Percentiles rank a stretch among this genome's conserved stretches.
Evolutionary conservation across 2,113 vertebrate species (phyloP).

Genomic region (Okapia johnstoni): DNA sequence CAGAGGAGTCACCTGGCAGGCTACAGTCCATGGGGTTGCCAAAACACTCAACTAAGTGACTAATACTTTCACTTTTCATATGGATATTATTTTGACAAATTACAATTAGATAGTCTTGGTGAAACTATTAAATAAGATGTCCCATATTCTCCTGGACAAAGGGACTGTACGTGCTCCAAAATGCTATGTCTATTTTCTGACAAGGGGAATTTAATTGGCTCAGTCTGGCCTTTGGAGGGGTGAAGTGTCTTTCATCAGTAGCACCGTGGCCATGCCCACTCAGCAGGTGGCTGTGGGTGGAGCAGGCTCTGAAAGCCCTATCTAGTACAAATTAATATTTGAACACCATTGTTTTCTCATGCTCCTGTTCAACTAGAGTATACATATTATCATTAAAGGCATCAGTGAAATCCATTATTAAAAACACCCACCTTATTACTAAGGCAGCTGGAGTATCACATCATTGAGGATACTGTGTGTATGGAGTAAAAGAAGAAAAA

Average conservation of each 20-base stretch:
- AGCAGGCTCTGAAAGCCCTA: not conserved
- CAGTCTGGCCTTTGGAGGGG: not conserved
- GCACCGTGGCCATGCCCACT: not conserved
- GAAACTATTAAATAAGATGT: not conserved
- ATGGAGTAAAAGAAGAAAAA: not conserved
- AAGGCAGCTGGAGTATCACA: too few relatives aligned
- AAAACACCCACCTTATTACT: not conserved
- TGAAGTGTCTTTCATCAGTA: not conserved
- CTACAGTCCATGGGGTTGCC: not conserved
- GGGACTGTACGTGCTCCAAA: not conserved
- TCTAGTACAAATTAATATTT: not conserved
- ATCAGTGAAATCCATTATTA: not conserved
- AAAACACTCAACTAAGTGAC: not conserved
- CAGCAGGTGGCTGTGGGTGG: not conserved
- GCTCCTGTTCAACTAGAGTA: not conserved
- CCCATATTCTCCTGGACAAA: not conserved
- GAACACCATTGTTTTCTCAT: not conserved
- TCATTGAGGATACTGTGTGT: not conserved
- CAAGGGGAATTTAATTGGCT: not conserved
- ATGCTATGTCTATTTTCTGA: not conserved
- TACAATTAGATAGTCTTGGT: not conserved
- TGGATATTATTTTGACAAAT: not conserved
- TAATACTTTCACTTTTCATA: not conserved
- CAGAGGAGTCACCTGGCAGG: accelerated
- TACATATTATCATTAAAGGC: not conserved